Conservation (phyloP, 2,888 invertebrate genomes). For the Thereva nobilitata region DNA sequence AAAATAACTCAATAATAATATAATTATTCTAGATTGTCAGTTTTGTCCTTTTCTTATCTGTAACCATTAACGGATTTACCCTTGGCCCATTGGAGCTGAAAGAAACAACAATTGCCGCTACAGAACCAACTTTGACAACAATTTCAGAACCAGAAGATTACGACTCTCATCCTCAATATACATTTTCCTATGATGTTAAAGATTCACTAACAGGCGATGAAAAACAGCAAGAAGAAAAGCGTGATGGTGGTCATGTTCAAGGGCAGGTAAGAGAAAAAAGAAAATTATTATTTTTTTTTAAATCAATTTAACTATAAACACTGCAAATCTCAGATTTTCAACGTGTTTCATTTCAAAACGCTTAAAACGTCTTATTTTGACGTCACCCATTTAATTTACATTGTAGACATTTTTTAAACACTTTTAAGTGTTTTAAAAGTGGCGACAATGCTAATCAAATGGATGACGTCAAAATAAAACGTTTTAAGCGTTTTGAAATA, state of each 20-base stretch:
- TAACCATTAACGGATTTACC: conserved; percentile 25
- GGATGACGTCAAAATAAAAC: too few relatives aligned
- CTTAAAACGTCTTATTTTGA: too few relatives aligned
- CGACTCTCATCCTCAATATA: conserved; percentile 45
- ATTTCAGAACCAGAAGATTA: conserved; percentile 44
- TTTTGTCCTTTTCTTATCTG: conserved; percentile 15
- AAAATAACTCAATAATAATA: neutral
- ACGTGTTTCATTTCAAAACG: too few relatives aligned
- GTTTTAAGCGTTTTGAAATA: too few relatives aligned
- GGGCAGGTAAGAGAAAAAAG: conserved; percentile 43
- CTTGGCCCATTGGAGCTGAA: conserved; percentile 20
- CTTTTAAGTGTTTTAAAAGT: too few relatives aligned
- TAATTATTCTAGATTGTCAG: conserved; percentile 18
- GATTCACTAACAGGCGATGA: conserved; percentile 47
- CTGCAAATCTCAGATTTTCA: too few relatives aligned
- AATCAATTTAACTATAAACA: too few relatives aligned
- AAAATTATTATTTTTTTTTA: too few relatives aligned
- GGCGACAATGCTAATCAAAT: too few relatives aligned
- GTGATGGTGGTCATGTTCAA: conserved; percentile 47
- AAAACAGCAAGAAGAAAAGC: conserved; percentile 47
- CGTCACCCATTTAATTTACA: too few relatives aligned
- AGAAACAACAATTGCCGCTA: conserved; percentile 16
- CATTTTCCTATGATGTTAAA: conserved; percentile 46
- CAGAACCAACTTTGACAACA: conserved; percentile 12
- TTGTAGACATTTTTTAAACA: too few relatives aligned